Base-by-base conservation (phyloP, 2,113 vertebrate genomes). In the Zapus hudsonius region DNA sequence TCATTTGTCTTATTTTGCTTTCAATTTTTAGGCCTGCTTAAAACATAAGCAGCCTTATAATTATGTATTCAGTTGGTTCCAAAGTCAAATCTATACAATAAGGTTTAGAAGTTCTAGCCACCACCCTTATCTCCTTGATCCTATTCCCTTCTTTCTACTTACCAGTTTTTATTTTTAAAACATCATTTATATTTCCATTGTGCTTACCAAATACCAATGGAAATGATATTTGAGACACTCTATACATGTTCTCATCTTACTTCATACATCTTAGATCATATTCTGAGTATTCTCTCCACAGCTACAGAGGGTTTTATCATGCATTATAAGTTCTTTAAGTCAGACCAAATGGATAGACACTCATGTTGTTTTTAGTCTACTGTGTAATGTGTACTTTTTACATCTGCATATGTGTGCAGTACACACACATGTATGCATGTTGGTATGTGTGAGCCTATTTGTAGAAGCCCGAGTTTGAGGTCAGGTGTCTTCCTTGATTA, bases 11-110 rank as follows among this genome's bases (percentile, higher is more conserved):
- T 29, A 75, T 74, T 82, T 69, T 59, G 23, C 52, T 86, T 94
- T 91, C 79, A 47, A 55, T 74, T 74, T 94, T 76, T 81, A 93
- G 61, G 64, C 3, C 23, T 69, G 31, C n/a, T n/a, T n/a, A n/a
- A 87, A 88, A 84, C 75, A 90, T 31, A 84, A 52, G 25, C 59
- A 47, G 40, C 2, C 40, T 40, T 66, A 70, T 61, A 90, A 76
- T 80, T 91, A 67, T 13, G 22, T 52, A 70, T 90, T 84, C 27
- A 38, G 23, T 89, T 67, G 61, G 64, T 29, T 93, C 19, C 57
- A 81, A 69, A 80, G 55, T 59, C 55, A 55, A 87, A 76, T 61
- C 5, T 40, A 57, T 33, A 83, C 84, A 69, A 90, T 16, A 70
- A 80, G 63, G 33, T n/a, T n/a, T 17, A 33, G 57, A 79, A 55